Base-by-base conservation (phyloP, 2,888 invertebrate species). In the Phlogophora meticulosa region DNA sequence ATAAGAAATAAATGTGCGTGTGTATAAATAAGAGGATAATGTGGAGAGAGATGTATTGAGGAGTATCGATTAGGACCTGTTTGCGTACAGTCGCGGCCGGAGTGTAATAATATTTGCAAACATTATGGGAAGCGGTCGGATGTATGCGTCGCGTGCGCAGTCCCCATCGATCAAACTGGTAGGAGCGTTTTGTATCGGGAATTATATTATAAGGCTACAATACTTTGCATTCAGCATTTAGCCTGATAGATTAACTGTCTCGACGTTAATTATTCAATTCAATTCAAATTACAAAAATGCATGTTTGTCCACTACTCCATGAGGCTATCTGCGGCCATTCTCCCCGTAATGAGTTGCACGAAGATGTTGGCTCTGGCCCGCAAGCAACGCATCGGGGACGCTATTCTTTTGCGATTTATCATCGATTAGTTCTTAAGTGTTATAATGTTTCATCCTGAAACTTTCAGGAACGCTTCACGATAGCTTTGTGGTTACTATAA, bases 11-110 rank as follows among this genome's bases (percentile, higher is more conserved):
- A 59, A 53, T 43, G 62, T 63, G 62, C 62, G 67, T 49, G 65
- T 61, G 60, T 55, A 64, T 71, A 65, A 71, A 71, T 75, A 68
- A 68, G 45, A 67, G 59, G 68, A 76, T 82, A 68, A 71, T 42
- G 76, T 36, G n/a, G n/a, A 17, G 60, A 43, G 46, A 57, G 28
- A 79, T 53, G 57, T 38, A 38, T 32, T 17, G 64, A 1, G 49
- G 49, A 24, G 60, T 32, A 40, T 24, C 53, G 67, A 43, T 46
- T 51, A 28, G 55, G 52, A 65, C 49, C 53, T 43, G 61, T 32
- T 45, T 36, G 34, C 10, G 64, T 48, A 61, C 75, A 62, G 53
- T 43, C 57, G 49, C 43, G 15, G 10, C 24, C 61, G n/a, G 10
- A 48, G 20, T 49, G 55, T 56, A 15, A 32, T 55, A 38, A 69